phyloP scores from a whole-genome alignment of 37 sponge, comb jelly and placozoan genomes.

The Bolinopsis microptera region DNA sequence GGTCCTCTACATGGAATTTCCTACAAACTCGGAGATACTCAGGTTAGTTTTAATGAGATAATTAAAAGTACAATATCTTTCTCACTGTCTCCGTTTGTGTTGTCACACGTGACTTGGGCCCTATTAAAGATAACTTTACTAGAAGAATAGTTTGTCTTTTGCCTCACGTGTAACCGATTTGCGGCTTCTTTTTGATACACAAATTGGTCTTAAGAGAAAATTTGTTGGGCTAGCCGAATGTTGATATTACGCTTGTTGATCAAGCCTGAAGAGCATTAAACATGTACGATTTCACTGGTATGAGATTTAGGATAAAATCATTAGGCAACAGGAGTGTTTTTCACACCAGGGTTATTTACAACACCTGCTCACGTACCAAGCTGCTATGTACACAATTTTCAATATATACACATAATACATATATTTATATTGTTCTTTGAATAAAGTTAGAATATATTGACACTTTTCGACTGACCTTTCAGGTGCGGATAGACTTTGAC shows the following conservation, averaged over 20 bases:
- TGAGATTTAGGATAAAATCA: not conserved
- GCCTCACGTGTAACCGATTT: not conserved
- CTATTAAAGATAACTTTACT: too few species aligned
- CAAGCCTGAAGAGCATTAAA: not conserved
- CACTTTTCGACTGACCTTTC: not conserved
- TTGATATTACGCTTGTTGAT: not conserved
- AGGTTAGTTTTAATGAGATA: not conserved
- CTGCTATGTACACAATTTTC: too few species aligned
- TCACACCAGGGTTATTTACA: not conserved
- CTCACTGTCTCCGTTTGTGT: not conserved
- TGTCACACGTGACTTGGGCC: too few species aligned
- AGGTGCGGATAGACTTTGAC: constrained; percentile 30
- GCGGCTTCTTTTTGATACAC: not conserved
- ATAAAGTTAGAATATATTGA: not conserved
- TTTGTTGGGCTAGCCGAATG: not conserved
- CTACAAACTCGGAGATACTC: not conserved
- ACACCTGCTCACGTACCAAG: too few species aligned
- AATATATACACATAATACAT: too few species aligned
- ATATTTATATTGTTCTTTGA: not conserved
- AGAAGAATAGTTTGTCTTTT: not conserved
- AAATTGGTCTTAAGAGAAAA: not conserved
- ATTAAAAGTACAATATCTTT: not conserved
- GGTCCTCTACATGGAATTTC: constrained; percentile 32
- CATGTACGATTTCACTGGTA: not conserved
- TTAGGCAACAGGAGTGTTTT: not conserved